Evolutionary conservation across 2,888 invertebrate species (phyloP).

Genomic region (Cataglyphis albicans): DNA sequence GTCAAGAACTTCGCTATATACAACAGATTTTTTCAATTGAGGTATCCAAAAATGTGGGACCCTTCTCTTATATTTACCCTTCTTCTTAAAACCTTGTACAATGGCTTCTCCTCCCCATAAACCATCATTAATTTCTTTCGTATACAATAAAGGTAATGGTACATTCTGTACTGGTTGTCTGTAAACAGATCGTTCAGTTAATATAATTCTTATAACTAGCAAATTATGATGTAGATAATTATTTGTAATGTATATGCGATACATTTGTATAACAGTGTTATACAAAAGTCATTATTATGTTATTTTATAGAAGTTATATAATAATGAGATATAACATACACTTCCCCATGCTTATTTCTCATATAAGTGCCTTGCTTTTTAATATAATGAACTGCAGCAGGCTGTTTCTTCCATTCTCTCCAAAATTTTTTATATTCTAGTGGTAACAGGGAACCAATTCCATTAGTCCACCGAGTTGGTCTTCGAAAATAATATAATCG

Average conservation of each 20-base stretch:
- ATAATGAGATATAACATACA: conserved; percentile 85
- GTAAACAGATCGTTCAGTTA: conserved; percentile 49
- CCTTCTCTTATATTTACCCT: conserved; percentile 87
- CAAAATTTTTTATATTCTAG: conserved; percentile 95
- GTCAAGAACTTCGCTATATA: conserved; percentile 96
- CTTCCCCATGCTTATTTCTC: conserved; percentile 91
- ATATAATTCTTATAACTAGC: neutral
- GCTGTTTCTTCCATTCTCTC: conserved; percentile 92
- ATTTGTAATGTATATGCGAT: neutral
- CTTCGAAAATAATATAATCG: conserved; percentile 60
- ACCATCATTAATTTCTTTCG: conserved; percentile 93
- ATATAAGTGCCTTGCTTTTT: conserved; percentile 92
- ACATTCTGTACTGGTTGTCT: conserved; percentile 91
- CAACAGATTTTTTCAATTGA: conserved; percentile 91
- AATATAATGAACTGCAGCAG: conserved; percentile 90
- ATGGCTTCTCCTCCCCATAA: conserved; percentile 99
- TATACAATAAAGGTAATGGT: conserved; percentile 92
- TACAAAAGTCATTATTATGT: neutral
- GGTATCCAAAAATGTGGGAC: conserved; percentile 97
- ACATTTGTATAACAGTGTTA: neutral
- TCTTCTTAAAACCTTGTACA: conserved; percentile 89
- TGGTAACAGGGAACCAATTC: conserved; percentile 91
- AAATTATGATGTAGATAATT: neutral
- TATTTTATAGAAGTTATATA: conserved; percentile 67
- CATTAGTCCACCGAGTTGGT: conserved; percentile 82